Percentiles rank a stretch among this genome's conserved stretches.
These are phyloP conservation scores for Chromoteleia sp. DNA, from an alignment of 2,888 invertebrate genomes.

Conservation along the genomic window DNA sequence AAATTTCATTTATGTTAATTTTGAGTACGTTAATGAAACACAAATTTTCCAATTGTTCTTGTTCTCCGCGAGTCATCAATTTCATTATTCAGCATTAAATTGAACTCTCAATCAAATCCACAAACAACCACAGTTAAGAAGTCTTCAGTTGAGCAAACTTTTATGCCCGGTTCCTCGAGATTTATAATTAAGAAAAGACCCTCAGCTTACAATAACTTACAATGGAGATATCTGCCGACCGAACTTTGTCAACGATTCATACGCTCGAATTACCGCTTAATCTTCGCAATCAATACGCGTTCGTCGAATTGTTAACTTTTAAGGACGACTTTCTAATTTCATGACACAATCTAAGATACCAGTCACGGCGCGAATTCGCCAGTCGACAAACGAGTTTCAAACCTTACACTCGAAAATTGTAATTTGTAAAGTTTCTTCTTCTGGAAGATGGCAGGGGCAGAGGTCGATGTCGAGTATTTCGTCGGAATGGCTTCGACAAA, in stretches of 20 bases:
- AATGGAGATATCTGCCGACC: slow-evolving; percentile 5
- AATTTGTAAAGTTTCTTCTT: slow-evolving; percentile 68
- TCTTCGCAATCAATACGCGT: slow-evolving; percentile 30
- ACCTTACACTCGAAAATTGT: slow-evolving; percentile 51
- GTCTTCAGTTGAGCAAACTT: slow-evolving; percentile 18
- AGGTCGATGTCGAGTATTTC: slow-evolving; percentile 62
- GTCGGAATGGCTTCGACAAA: slow-evolving; percentile 57
- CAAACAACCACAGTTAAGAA: slow-evolving; percentile 29
- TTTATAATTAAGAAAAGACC: slow-evolving; percentile 33
- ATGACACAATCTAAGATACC: slow-evolving; percentile 22
- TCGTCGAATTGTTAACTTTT: slow-evolving; percentile 31
- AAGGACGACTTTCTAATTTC: slow-evolving; percentile 31
- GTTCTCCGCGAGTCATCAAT: background rate
- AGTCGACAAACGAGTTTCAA: slow-evolving; percentile 44
- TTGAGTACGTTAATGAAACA: too few relatives aligned
- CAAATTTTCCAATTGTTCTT: background rate
- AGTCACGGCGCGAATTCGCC: slow-evolving; percentile 36
- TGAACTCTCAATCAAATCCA: slow-evolving; percentile 24
- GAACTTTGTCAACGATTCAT: slow-evolving; percentile 16
- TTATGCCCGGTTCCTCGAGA: slow-evolving; percentile 2
- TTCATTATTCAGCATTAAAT: slow-evolving; percentile 6
- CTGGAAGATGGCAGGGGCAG: slow-evolving; percentile 16
- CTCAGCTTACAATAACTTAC: slow-evolving; percentile 9
- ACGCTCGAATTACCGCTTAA: slow-evolving; percentile 15
- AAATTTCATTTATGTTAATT: too few relatives aligned